Percentiles rank a stretch among this genome's conserved stretches.
Evolutionary conservation across 2,113 vertebrate species (phyloP).

Genomic region (Melanerpes formicivorus): DNA sequence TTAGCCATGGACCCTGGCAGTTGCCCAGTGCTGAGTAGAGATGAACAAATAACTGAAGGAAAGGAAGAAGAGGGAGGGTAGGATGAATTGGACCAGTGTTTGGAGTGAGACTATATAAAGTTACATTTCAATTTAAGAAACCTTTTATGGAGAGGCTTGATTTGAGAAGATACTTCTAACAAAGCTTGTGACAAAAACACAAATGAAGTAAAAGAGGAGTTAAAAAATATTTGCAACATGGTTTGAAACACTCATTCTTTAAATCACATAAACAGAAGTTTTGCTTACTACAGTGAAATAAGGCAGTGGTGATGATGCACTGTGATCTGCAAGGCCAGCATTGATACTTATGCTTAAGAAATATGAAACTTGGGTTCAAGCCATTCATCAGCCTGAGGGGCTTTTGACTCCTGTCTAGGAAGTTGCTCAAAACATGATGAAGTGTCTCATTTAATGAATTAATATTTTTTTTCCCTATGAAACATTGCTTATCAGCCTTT

Average conservation of each 20-base stretch:
- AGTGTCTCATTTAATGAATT: slow-evolving; percentile 19
- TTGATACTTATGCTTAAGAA: neutral
- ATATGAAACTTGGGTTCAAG: neutral
- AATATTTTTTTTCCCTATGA: neutral
- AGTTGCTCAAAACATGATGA: neutral
- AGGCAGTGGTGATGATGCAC: neutral
- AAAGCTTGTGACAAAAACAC: neutral
- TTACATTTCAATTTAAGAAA: neutral
- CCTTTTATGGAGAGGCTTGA: neutral
- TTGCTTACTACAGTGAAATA: neutral
- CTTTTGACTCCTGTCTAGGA: neutral
- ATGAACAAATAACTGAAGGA: neutral
- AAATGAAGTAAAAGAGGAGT: neutral
- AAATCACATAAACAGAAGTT: neutral
- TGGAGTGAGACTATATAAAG: neutral
- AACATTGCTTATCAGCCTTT: neutral
- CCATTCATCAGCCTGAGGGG: neutral
- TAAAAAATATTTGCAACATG: too few species aligned
- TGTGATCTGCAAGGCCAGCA: neutral
- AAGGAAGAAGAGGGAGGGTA: neutral
- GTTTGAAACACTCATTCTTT: neutral
- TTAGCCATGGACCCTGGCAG: neutral
- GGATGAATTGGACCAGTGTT: neutral
- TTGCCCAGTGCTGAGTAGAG: neutral
- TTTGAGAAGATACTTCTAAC: neutral